phyloP scores from a whole-genome alignment of 2,888 invertebrate genomes.

The Serrognathus titanus region DNA sequence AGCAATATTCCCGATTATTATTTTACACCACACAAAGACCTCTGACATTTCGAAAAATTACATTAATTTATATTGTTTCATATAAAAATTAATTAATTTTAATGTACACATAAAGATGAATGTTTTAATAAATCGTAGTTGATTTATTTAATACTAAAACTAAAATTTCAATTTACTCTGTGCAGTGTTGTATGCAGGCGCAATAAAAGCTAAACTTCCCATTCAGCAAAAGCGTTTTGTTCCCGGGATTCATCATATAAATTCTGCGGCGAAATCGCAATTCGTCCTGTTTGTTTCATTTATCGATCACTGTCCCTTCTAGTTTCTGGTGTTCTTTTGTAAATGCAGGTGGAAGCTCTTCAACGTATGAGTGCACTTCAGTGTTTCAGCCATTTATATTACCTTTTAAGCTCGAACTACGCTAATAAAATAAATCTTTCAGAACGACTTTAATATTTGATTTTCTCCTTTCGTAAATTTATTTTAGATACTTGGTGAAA shows the following conservation, averaged over 20 bases:
- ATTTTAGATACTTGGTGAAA: too few species aligned
- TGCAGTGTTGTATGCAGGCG: not conserved
- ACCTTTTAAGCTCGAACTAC: slow-evolving; percentile 8
- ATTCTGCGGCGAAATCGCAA: slow-evolving; percentile 5
- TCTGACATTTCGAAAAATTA: too few species aligned
- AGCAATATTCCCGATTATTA: too few species aligned
- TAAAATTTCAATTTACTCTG: too few species aligned
- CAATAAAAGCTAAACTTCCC: slow-evolving; percentile 1
- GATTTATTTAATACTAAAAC: too few species aligned
- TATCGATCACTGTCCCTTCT: slow-evolving; percentile 4
- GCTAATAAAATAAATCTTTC: not conserved
- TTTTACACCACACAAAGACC: too few species aligned
- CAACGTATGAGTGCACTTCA: slow-evolving; percentile 12
- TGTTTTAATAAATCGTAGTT: too few species aligned
- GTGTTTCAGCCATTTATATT: slow-evolving; percentile 13
- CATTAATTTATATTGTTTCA: too few species aligned
- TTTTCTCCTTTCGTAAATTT: too few species aligned
- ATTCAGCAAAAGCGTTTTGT: slow-evolving; percentile 5
- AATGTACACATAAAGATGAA: too few species aligned
- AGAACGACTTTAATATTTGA: not conserved
- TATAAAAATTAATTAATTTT: too few species aligned
- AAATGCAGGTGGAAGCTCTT: slow-evolving; percentile 8
- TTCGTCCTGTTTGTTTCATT: not conserved
- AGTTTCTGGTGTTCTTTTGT: slow-evolving; percentile 4
- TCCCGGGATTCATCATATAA: slow-evolving; percentile 4